A percentile compares a stretch with the other conserved stretches of the same genome.
Evolutionary conservation across 2,797 vertebrate species (phyloP).

Genomic region (Harpagifer antarcticus): DNA sequence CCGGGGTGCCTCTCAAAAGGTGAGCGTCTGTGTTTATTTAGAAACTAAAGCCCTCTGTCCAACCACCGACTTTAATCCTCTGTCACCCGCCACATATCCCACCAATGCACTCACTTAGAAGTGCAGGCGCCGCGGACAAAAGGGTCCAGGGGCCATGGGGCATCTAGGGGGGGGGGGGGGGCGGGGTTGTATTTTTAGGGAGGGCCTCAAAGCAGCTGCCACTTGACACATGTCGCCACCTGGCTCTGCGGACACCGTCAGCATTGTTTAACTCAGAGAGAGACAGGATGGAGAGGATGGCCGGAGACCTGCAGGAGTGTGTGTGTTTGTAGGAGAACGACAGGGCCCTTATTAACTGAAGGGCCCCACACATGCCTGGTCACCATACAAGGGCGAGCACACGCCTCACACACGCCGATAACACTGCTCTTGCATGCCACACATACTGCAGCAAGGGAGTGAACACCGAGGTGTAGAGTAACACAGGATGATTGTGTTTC

Average conservation of each 20-base stretch:
- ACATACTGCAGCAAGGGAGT: slow-evolving; percentile 64
- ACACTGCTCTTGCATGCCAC: slow-evolving; percentile 76
- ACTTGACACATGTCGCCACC: slow-evolving; percentile 83
- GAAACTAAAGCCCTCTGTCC: slow-evolving; percentile 80
- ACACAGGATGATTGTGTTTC: slow-evolving; percentile 66
- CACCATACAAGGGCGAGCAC: slow-evolving; percentile 77
- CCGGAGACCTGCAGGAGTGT: slow-evolving; percentile 40
- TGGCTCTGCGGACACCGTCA: slow-evolving; percentile 79
- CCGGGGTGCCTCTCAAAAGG: slow-evolving; percentile 77
- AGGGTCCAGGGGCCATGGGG: slow-evolving; percentile 73
- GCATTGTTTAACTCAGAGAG: slow-evolving; percentile 81
- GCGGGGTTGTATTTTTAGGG: slow-evolving; percentile 82
- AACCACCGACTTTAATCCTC: slow-evolving; percentile 79
- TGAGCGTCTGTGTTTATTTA: slow-evolving; percentile 84
- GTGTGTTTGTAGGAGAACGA: neutral
- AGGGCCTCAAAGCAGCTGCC: slow-evolving; percentile 79
- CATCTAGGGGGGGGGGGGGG: slow-evolving; percentile 63
- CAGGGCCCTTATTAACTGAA: slow-evolving; percentile 61
- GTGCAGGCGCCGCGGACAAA: slow-evolving; percentile 83
- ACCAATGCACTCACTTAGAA: slow-evolving; percentile 82
- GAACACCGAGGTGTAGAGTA: slow-evolving; percentile 72
- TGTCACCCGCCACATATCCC: slow-evolving; percentile 81
- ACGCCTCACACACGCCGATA: slow-evolving; percentile 76
- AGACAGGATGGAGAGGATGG: slow-evolving; percentile 63
- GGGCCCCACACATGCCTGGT: slow-evolving; percentile 74